phyloP scores from a whole-genome alignment of 1,140 invertebrate species.

The Mamestra configurata region DNA sequence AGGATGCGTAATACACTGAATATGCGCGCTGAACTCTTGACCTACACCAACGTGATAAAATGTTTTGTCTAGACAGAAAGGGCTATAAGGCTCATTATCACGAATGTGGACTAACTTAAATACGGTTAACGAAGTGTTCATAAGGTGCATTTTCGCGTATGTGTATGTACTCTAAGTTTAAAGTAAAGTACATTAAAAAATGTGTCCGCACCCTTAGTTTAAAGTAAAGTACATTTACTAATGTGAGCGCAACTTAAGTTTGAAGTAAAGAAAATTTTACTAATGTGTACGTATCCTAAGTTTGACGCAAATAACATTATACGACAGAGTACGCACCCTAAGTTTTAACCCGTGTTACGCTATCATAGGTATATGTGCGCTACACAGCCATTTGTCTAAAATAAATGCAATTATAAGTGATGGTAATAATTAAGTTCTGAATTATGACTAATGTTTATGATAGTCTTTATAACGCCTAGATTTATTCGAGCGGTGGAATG shows the following conservation, averaged over 20 bases:
- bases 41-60: conserved; percentile 1
- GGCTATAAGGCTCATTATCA: background rate
- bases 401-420: conserved; percentile 13
- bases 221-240: background rate
- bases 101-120: background rate
- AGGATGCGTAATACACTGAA: background rate
- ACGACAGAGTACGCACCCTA: background rate
- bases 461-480: conserved; percentile 29
- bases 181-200: background rate
- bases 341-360: background rate
- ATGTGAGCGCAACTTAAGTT: background rate
- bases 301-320: background rate
- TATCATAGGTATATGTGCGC: background rate
- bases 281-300: background rate
- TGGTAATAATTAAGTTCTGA: conserved; percentile 33
- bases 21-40: background rate
- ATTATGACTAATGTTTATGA: conserved; percentile 12
- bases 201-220: too few species aligned
- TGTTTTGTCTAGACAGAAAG: background rate
- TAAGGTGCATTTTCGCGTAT: conserved; percentile 1
- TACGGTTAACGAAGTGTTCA: background rate
- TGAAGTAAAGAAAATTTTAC: background rate
- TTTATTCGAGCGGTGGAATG: conserved; percentile 14
- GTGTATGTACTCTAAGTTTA: background rate
- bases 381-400: background rate